Conservation (phyloP, 1,140 invertebrate genomes). For the Oncopodura yosiiana region DNA sequence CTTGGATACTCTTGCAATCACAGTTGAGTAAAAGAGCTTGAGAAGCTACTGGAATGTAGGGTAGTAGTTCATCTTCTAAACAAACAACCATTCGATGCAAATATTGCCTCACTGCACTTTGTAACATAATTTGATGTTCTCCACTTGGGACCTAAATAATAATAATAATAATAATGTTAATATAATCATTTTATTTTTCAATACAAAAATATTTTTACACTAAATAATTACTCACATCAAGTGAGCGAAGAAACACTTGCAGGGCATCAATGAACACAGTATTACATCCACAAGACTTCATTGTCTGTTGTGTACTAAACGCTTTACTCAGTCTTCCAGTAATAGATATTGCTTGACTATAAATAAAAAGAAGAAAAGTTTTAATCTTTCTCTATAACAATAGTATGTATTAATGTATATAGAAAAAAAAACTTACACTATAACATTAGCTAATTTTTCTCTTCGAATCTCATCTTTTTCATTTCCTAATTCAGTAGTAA, state of each 20-base stretch:
- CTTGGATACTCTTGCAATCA: constrained; percentile 45
- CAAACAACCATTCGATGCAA: constrained; percentile 53
- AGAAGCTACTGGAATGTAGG: constrained; percentile 46
- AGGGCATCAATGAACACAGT: constrained; percentile 46
- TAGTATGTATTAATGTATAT: constrained; percentile 5
- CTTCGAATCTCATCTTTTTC: constrained; percentile 38
- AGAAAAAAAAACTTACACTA: constrained; percentile 18
- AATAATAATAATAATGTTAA: not conserved
- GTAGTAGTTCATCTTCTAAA: constrained; percentile 49
- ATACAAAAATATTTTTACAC: constrained; percentile 2
- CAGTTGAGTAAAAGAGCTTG: constrained; percentile 45
- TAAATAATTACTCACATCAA: constrained; percentile 39
- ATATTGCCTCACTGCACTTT: constrained; percentile 47
- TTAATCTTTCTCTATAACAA: not conserved
- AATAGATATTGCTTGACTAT: constrained; percentile 45
- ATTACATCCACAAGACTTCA: constrained; percentile 47
- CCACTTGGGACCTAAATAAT: constrained; percentile 19
- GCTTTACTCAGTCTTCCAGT: constrained; percentile 51
- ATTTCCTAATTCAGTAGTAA: constrained; percentile 38
- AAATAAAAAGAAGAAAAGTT: constrained; percentile 3
- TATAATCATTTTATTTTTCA: constrained; percentile 13
- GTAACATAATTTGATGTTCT: constrained; percentile 36
- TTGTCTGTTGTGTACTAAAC: constrained; percentile 48
- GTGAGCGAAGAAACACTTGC: constrained; percentile 45
- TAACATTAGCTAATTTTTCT: not conserved